A percentile compares a stretch with the other conserved stretches of the same genome.
These are phyloP conservation scores for Alectura lathami DNA, from an alignment of 2,113 vertebrate species.

Conservation along the genomic window DNA sequence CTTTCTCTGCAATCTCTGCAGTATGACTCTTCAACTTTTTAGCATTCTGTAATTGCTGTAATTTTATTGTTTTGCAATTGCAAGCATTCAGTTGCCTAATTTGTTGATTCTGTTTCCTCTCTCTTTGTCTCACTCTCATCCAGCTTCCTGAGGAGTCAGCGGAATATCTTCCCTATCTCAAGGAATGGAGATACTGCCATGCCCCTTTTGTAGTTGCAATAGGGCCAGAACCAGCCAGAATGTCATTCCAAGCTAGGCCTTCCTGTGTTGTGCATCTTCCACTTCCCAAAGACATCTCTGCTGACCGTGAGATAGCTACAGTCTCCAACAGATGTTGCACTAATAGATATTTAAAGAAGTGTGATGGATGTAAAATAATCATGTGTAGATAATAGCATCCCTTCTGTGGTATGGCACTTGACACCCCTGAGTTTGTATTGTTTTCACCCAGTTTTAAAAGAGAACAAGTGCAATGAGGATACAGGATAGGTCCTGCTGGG, in stretches of 20 bases:
- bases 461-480: not conserved
- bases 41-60: not conserved
- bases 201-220: not conserved
- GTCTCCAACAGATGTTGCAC: not conserved
- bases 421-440: not conserved
- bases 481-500: not conserved
- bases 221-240: not conserved
- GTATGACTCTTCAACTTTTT: not conserved
- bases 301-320: not conserved
- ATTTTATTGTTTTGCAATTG: not conserved
- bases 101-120: not conserved
- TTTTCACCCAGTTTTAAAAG: not conserved
- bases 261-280: accelerated
- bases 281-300: not conserved
- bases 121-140: not conserved
- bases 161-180: too few relatives aligned
- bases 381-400: not conserved
- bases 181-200: not conserved
- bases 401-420: not conserved
- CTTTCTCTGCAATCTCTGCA: not conserved
- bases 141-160: not conserved
- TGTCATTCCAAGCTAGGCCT: not conserved
- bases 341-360: not conserved
- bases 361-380: not conserved
- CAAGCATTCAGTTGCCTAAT: not conserved